phyloP scores from a whole-genome alignment of 2,888 invertebrate species.

The Zygothrica quintamaculata region DNA sequence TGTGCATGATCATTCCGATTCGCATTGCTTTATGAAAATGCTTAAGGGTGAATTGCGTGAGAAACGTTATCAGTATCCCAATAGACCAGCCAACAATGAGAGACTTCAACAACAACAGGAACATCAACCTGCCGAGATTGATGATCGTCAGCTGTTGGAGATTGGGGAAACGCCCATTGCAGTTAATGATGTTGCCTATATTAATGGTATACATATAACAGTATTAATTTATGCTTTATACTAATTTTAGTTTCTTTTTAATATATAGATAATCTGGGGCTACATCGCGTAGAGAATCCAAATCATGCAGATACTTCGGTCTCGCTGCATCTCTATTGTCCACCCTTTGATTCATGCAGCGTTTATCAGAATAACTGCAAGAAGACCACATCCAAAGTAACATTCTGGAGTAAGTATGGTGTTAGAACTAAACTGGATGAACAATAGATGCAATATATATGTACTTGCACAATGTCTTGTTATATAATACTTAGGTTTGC shows the following conservation, averaged over 20 bases:
- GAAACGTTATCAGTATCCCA: conserved; percentile 86
- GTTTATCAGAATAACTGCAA: conserved; percentile 96
- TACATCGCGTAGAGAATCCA: conserved; percentile 97
- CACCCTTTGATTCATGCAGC: conserved; percentile 94
- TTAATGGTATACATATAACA: conserved; percentile 89
- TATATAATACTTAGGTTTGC: conserved; percentile 54
- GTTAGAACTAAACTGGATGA: conserved; percentile 83
- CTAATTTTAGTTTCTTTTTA: conserved; percentile 85
- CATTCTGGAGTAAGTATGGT: conserved; percentile 97
- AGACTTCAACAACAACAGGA: conserved; percentile 10
- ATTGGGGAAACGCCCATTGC: conserved; percentile 88
- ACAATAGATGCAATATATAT: conserved; percentile 55
- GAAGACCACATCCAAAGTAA: conserved; percentile 89
- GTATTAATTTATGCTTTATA: not conserved
- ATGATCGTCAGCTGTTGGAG: conserved; percentile 87
- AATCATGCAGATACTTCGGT: conserved; percentile 95
- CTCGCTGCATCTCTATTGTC: conserved; percentile 97
- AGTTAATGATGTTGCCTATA: conserved; percentile 94
- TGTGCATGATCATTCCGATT: conserved; percentile 98
- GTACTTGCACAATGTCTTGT: no score
- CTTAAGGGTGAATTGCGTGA: conserved; percentile 93
- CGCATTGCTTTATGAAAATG: conserved; percentile 99
- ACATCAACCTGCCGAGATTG: conserved; percentile 66
- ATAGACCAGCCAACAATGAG: conserved; percentile 31
- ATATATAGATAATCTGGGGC: conserved; percentile 93